These are phyloP conservation scores for Caenorhabditis sp. DNA, from an alignment of 2,888 invertebrate species.

Conservation along the genomic window DNA sequence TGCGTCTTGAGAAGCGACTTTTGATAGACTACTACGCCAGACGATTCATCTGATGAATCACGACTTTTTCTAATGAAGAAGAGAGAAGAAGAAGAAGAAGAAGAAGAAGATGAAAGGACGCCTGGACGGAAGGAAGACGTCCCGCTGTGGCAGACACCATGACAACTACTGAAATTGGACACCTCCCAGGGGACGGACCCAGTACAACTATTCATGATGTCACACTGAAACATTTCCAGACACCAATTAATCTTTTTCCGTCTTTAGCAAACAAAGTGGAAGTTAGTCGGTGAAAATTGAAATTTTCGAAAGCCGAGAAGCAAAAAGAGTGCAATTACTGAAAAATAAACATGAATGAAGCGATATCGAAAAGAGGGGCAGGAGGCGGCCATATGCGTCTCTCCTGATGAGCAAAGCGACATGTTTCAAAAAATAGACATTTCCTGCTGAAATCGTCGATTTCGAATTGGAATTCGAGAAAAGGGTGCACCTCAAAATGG, in stretches of 20 bases:
- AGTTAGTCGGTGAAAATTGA: not conserved
- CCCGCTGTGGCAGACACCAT: conserved; percentile 19
- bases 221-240: conserved; percentile 6
- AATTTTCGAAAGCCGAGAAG: conserved; percentile 14
- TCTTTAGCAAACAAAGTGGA: not conserved
- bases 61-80: not conserved
- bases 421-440: no score
- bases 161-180: conserved; percentile 37
- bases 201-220: conserved; percentile 17
- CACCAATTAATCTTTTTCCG: not conserved
- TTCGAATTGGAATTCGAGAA: not conserved
- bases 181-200: conserved; percentile 1
- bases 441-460: conserved; percentile 26
- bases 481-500: not conserved
- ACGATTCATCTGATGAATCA: conserved; percentile 17
- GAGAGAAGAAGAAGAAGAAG: not conserved
- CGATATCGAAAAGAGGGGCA: no score
- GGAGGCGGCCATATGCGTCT: conserved; percentile 39
- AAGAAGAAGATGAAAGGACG: conserved; percentile 8
- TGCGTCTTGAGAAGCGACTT: conserved; percentile 21
- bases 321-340: conserved; percentile 18
- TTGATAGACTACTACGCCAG: conserved; percentile 25
- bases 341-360: conserved; percentile 46
- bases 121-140: not conserved
- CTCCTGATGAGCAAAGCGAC: conserved; percentile 32